Percentiles rank a stretch among this genome's conserved stretches.
These are phyloP conservation scores for Pagrus major DNA, from an alignment of 2,113 vertebrate genomes.

Conservation along the genomic window DNA sequence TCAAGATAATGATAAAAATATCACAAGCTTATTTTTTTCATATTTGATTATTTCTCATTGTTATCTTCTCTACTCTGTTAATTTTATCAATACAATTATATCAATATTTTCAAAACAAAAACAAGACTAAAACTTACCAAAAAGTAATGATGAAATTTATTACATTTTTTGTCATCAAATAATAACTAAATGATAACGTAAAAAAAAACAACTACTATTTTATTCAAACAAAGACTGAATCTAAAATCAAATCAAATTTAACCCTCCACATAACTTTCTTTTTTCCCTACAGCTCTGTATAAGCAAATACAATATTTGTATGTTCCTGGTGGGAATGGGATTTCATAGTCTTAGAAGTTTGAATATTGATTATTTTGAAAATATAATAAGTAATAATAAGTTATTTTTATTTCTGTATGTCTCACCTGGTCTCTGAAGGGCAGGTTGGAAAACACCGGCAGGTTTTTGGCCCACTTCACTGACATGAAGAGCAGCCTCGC, in stretches of 20 bases:
- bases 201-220: background rate
- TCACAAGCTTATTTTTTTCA: background rate
- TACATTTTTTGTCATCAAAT: background rate
- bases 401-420: background rate
- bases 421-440: constrained; percentile 97
- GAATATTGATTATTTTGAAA: no score
- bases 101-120: no score
- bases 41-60: background rate
- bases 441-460: constrained; percentile 95
- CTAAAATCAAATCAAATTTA: no score
- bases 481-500: constrained; percentile 98
- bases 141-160: background rate
- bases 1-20: no score
- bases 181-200: background rate
- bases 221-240: background rate
- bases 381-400: no score
- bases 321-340: no score
- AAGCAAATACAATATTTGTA: background rate
- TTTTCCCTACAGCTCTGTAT: background rate
- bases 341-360: no score
- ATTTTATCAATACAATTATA: background rate
- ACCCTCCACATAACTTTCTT: no score
- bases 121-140: background rate
- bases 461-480: constrained; percentile 98
- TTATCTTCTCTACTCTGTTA: background rate